These are phyloP conservation scores for Stegodyphus dumicola DNA, from an alignment of 1,140 invertebrate species.

Conservation along the genomic window DNA sequence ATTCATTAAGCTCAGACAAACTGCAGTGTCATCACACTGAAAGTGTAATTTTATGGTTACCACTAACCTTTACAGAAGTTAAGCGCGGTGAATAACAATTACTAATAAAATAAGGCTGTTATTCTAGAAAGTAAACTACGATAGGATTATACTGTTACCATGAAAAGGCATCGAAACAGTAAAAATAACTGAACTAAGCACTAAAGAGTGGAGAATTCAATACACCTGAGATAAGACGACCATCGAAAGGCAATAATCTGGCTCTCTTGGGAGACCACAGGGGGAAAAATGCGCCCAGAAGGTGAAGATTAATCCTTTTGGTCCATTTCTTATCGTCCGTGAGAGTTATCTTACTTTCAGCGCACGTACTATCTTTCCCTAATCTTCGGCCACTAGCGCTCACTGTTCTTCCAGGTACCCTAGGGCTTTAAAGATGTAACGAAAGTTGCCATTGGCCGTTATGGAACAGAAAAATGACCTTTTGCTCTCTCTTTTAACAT, in stretches of 20 bases:
- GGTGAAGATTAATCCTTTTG: slow-evolving; percentile 56
- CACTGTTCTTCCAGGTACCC: slow-evolving; percentile 11
- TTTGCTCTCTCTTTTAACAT: slow-evolving; percentile 19
- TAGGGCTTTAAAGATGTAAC: neutral
- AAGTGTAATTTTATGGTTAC: too few species aligned
- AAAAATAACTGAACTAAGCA: too few species aligned
- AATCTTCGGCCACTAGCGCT: slow-evolving; percentile 48
- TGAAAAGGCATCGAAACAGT: too few species aligned
- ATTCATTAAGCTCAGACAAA: too few species aligned
- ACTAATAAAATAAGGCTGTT: too few species aligned
- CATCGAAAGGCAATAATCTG: slow-evolving; percentile 52
- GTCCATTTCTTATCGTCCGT: slow-evolving; percentile 49
- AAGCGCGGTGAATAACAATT: too few species aligned
- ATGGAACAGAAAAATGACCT: slow-evolving; percentile 47
- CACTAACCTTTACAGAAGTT: too few species aligned
- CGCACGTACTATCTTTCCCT: slow-evolving; percentile 45
- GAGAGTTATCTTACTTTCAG: slow-evolving; percentile 45
- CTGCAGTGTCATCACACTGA: too few species aligned
- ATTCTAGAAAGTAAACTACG: too few species aligned
- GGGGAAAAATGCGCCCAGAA: slow-evolving; percentile 2
- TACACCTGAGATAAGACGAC: slow-evolving; percentile 41
- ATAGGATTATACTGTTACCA: too few species aligned
- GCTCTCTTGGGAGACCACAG: slow-evolving; percentile 6
- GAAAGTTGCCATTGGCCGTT: slow-evolving; percentile 18
- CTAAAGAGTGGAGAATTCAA: slow-evolving; percentile 19